A percentile compares a stretch with the other conserved stretches of the same genome.
Conservation (phyloP, 2,113 vertebrate species). For the Notechis scutatus region DNA sequence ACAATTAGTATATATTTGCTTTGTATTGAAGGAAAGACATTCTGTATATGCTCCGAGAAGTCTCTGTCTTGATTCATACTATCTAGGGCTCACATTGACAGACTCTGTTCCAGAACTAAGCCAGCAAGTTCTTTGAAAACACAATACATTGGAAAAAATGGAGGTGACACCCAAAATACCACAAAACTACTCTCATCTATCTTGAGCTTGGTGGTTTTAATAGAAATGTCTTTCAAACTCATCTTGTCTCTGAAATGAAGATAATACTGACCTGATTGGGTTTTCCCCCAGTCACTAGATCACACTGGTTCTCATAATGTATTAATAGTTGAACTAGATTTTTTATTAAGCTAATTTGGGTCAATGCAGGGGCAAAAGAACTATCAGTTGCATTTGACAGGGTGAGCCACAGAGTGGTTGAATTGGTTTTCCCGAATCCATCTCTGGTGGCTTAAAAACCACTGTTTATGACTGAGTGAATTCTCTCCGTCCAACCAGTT, state of each 20-base stretch:
- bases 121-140: neutral
- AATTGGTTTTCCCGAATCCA: neutral
- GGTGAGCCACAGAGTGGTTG: neutral
- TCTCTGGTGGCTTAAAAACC: neutral
- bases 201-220: neutral
- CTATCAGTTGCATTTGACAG: neutral
- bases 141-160: neutral
- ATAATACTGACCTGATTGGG: neutral
- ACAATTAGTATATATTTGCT: neutral
- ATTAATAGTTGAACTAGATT: neutral
- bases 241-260: neutral
- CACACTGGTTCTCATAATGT: neutral
- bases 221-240: too few relatives aligned
- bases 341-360: neutral
- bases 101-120: neutral
- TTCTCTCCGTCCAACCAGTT: neutral
- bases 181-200: neutral
- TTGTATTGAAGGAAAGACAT: neutral
- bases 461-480: neutral
- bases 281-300: neutral
- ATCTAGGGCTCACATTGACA: neutral
- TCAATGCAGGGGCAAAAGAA: neutral
- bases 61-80: neutral
- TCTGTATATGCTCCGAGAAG: neutral
- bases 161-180: neutral